Evolutionary conservation across 2,797 vertebrate genomes (phyloP).

Genomic region (Betta splendens): DNA sequence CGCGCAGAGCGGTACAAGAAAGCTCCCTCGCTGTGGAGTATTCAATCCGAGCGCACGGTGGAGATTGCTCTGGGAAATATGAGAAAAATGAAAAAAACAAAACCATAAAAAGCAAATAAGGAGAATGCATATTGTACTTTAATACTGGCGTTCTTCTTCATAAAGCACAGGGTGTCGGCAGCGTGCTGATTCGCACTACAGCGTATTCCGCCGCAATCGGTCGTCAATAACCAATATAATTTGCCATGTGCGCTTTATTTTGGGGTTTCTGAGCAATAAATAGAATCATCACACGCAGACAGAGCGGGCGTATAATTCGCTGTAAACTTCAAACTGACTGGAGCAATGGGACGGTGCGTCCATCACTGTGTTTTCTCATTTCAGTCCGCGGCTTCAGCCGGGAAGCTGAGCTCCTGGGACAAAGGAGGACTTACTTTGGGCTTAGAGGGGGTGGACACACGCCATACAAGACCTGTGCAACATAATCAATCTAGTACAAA

Average conservation of each 20-base stretch:
- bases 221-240: constrained; percentile 51
- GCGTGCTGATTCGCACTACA: constrained; percentile 19
- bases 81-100: constrained; percentile 9
- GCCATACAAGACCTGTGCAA: constrained; percentile 22
- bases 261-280: constrained; percentile 45
- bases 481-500: constrained; percentile 38
- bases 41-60: constrained; percentile 12
- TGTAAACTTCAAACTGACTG: constrained; percentile 26
- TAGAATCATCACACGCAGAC: constrained; percentile 40
- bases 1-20: constrained; percentile 14
- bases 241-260: constrained; percentile 44
- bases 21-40: not conserved
- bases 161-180: not conserved
- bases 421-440: constrained; percentile 22
- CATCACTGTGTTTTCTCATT: constrained; percentile 40
- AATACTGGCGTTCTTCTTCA: constrained; percentile 8
- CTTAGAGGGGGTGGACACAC: constrained; percentile 9
- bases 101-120: constrained; percentile 17
- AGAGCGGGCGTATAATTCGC: constrained; percentile 34
- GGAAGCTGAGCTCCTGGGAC: constrained; percentile 20
- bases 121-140: constrained; percentile 25
- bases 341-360: constrained; percentile 15
- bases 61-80: constrained; percentile 30
- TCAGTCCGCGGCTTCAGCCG: constrained; percentile 26
- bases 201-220: constrained; percentile 32